Conservation (phyloP, 2,797 vertebrate genomes). For the Cossypha caffra region DNA sequence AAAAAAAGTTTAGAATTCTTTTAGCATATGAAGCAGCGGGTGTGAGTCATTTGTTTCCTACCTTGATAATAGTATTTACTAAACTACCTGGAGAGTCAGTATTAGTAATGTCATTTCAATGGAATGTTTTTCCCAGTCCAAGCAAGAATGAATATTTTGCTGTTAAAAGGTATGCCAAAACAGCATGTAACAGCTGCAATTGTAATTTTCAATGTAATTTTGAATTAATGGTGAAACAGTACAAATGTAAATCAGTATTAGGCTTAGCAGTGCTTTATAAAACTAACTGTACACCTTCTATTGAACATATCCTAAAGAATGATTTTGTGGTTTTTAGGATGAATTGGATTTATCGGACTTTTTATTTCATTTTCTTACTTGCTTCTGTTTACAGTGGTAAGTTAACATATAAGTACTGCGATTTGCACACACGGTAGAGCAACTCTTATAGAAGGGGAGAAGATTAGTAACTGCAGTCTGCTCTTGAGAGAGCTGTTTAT, state of each 20-base stretch:
- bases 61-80: background rate
- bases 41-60: background rate
- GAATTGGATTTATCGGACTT: constrained; percentile 49
- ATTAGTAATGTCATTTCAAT: background rate
- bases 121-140: background rate
- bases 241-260: background rate
- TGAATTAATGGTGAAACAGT: background rate
- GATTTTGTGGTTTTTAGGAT: constrained; percentile 74
- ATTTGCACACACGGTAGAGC: accelerated
- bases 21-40: background rate
- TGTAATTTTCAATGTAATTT: background rate
- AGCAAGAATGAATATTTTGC: background rate
- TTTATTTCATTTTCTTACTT: constrained; percentile 64
- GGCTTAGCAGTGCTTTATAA: background rate
- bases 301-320: background rate
- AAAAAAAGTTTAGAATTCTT: background rate
- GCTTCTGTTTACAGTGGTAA: constrained; percentile 72
- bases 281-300: background rate
- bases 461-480: background rate
- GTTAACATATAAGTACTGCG: constrained; percentile 3
- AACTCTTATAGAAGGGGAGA: background rate
- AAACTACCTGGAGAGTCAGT: background rate
- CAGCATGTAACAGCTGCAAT: background rate
- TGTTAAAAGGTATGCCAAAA: background rate
- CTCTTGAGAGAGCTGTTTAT: background rate